These are phyloP conservation scores for Aphidius ervi DNA, from an alignment of 1,140 invertebrate genomes.

Conservation along the genomic window DNA sequence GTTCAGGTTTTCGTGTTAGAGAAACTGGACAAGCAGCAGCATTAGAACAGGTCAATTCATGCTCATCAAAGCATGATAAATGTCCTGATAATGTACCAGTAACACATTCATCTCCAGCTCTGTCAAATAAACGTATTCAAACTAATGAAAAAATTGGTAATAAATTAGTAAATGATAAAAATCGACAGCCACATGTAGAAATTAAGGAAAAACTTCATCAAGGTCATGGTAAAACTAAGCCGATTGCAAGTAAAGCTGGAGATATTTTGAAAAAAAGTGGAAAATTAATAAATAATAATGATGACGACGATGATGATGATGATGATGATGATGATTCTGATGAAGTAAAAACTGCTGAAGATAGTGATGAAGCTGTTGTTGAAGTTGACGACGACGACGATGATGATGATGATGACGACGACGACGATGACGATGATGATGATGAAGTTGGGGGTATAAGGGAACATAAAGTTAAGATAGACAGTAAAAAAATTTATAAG, in stretches of 20 bases:
- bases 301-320: slow-evolving; percentile 19
- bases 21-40: slow-evolving; percentile 26
- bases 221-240: slow-evolving; percentile 6
- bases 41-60: slow-evolving; percentile 16
- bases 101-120: slow-evolving; percentile 10
- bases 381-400: slow-evolving; percentile 15
- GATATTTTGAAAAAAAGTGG: slow-evolving; percentile 5
- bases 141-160: slow-evolving; percentile 28
- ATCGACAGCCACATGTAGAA: slow-evolving; percentile 37
- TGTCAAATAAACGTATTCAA: slow-evolving; percentile 14
- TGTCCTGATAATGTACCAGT: slow-evolving; percentile 28
- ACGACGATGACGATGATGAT: slow-evolving; percentile 24
- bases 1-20: slow-evolving; percentile 43
- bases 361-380: slow-evolving; percentile 17
- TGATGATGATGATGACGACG: slow-evolving; percentile 22
- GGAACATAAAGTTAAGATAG: slow-evolving; percentile 14
- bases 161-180: slow-evolving; percentile 30
- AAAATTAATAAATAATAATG: slow-evolving; percentile 7
- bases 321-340: slow-evolving; percentile 9
- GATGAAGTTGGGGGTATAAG: slow-evolving; percentile 16
- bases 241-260: neutral
- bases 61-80: slow-evolving; percentile 28
- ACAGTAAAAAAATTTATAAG: slow-evolving; percentile 9
- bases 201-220: neutral
- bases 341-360: slow-evolving; percentile 15